Percentiles rank a stretch among this genome's conserved stretches.
phyloP scores from a whole-genome alignment of 2,888 invertebrate species.

The Calephelis perditalis region DNA sequence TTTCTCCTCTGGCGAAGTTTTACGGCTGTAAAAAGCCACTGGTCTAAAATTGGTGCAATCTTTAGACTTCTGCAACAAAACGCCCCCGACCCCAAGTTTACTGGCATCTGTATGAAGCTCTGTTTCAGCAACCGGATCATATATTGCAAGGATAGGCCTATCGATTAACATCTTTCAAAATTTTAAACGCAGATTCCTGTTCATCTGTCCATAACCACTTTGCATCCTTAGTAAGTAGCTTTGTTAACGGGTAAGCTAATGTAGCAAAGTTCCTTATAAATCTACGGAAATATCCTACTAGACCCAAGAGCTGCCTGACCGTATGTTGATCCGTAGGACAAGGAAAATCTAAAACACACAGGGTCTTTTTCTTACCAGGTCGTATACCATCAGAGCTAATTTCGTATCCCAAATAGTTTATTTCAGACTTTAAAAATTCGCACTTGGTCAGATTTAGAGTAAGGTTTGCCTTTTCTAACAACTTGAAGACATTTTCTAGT shows the following conservation, averaged over 20 bases:
- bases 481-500: slow-evolving; percentile 23
- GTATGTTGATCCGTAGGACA: slow-evolving; percentile 27
- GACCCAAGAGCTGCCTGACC: slow-evolving; percentile 29
- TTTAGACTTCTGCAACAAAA: slow-evolving; percentile 13
- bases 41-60: neutral
- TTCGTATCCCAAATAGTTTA: slow-evolving; percentile 32
- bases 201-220: slow-evolving; percentile 19
- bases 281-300: slow-evolving; percentile 27
- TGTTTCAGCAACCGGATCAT: neutral
- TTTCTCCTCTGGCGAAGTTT: slow-evolving; percentile 19
- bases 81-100: slow-evolving; percentile 16
- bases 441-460: slow-evolving; percentile 28
- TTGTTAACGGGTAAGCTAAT: slow-evolving; percentile 21
- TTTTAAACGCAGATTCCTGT: neutral
- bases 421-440: slow-evolving; percentile 23
- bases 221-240: slow-evolving; percentile 20
- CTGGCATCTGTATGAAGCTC: slow-evolving; percentile 21
- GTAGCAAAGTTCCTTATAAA: slow-evolving; percentile 23
- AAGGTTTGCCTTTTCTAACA: slow-evolving; percentile 19
- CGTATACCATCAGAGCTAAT: slow-evolving; percentile 24
- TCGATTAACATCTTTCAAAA: neutral
- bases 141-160: neutral
- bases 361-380: slow-evolving; percentile 22
- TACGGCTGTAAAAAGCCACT: neutral
- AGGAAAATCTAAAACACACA: slow-evolving; percentile 26